Base-by-base conservation (phyloP, 2,888 invertebrate genomes). In the Steinernema scapterisci region DNA sequence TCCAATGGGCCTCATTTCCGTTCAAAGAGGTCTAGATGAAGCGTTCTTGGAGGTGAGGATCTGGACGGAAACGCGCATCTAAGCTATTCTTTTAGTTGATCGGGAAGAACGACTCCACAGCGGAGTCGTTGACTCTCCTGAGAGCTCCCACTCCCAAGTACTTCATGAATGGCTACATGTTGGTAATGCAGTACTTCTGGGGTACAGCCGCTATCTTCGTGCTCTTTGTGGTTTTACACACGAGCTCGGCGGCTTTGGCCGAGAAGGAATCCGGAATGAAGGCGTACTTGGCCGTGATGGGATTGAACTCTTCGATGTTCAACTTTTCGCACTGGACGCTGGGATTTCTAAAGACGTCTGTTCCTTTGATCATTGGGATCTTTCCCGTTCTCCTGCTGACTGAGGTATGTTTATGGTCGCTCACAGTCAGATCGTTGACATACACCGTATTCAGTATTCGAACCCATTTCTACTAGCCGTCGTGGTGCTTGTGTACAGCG, bases 271-370 rank as follows among this genome's bases (percentile, higher is more conserved):
- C 75, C 21, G 81, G 83, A 5, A 82, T 84, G 71, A 76, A 81
- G 79, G 80, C 83, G 11, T 85, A 82, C 76, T 77, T 86, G 72
- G 78, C 82, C 54, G 86, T 84, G 21, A 86, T 86, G 85, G 86
- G 86, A 11, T 79, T 86, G 7, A 77, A 81, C 13, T 77, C 83
- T 7, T 73, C 79, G 21, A 81, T 83, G 75, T 86, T 86, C 76
- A 85, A 84, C 73, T 74, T 75, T 25, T 81, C 86, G 0, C 86
- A 86, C 72, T 80, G 84, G 51, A 21, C 81, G 13, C 78, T 82
- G 63, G 84, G 82, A 3, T 79, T 80, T 72, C 13, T 80, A n/a
- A 86, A 86, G 73, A 78, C 82, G 31, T 45, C 77, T 13, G 56
- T 85, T 51, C 78, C 82, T n/a, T 76, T 85, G 44, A 25, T 76